phyloP scores from a whole-genome alignment of 2,113 vertebrate species.

The Microtus montanus region DNA sequence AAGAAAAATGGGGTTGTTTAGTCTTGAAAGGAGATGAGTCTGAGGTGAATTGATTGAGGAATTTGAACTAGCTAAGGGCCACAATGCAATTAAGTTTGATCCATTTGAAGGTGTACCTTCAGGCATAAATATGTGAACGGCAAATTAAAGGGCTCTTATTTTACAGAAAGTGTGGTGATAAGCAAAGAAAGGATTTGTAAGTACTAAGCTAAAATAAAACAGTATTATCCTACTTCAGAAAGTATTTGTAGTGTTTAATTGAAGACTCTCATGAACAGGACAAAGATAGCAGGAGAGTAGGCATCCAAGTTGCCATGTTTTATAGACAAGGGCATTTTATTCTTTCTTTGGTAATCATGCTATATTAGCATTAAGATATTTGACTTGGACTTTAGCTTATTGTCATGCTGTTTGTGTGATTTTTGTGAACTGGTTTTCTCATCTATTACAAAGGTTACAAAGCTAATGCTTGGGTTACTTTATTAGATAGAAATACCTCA shows the following conservation, averaged over 20 bases:
- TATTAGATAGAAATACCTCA: not conserved
- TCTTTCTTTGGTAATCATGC: conserved; percentile 27
- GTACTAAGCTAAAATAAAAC: conserved; percentile 74
- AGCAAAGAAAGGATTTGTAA: conserved; percentile 76
- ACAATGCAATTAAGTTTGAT: conserved; percentile 79
- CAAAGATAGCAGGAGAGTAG: not conserved
- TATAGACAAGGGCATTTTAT: not conserved
- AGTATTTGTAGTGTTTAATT: conserved; percentile 73
- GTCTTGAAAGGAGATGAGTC: conserved; percentile 77
- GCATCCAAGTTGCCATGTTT: not conserved
- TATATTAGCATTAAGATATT: not conserved
- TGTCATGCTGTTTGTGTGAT: not conserved
- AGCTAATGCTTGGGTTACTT: not conserved
- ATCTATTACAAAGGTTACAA: not conserved
- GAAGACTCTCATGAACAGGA: conserved; percentile 51
- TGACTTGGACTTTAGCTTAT: not conserved
- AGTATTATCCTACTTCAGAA: conserved; percentile 69
- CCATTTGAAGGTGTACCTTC: conserved; percentile 75
- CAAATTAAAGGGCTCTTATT: conserved; percentile 75
- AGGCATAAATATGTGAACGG: conserved; percentile 73
- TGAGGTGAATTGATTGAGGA: conserved; percentile 81
- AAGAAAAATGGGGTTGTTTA: conserved; percentile 81
- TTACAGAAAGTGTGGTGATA: conserved; percentile 73
- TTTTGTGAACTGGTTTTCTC: conserved; percentile 14
- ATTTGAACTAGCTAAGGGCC: conserved; percentile 78